Base-by-base conservation (phyloP, 2,888 invertebrate genomes). In the Oxycera nigricornis region DNA sequence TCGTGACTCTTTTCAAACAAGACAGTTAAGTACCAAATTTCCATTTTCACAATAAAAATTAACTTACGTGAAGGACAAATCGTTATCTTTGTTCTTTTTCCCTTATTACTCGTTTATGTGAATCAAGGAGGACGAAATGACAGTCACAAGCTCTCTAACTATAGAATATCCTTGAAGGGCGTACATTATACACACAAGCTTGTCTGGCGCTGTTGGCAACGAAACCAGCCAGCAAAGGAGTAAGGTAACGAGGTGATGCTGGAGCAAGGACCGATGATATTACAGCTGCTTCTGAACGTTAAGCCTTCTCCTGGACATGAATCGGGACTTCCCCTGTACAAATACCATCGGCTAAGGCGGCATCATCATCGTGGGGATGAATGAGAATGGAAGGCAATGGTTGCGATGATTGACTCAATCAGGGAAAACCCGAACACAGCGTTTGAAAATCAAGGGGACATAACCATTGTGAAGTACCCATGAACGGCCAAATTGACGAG, bases 371-470 rank as follows among this genome's bases (percentile, higher is more conserved):
- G 46, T 6, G 1, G 17, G 22, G 30, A n/a, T 50, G 39, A 30
- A 68, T 52, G 68, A 68, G 68, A 68, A 68, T 52, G 24, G 59
- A 31, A 59, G 28, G 72, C 59, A 72, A 72, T 57, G 72, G 72
- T 24, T 41, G 59, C 55, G 72, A 72, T 72, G 72, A 72, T 72
- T 72, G 72, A 72, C 59, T 72, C 72, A 72, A 72, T 72, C 72
- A 72, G 72, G 28, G 72, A 26, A 61, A 39, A 59, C 39, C 57
- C 41, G 70, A 70, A 52, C 52, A 28, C 22, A 52, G 52, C 22
- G 31, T 22, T 55, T 55, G 35, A 70, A 70, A 52, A 52, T 70
- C 35, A 20, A 70, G 70, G 31, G 70, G 70, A 70, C 70, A 70
- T 11, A 52, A 17, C 30, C 52, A 50, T 46, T 55, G 55, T 52